phyloP scores from a whole-genome alignment of 2,113 vertebrate genomes.

The Dasyurus viverrinus region DNA sequence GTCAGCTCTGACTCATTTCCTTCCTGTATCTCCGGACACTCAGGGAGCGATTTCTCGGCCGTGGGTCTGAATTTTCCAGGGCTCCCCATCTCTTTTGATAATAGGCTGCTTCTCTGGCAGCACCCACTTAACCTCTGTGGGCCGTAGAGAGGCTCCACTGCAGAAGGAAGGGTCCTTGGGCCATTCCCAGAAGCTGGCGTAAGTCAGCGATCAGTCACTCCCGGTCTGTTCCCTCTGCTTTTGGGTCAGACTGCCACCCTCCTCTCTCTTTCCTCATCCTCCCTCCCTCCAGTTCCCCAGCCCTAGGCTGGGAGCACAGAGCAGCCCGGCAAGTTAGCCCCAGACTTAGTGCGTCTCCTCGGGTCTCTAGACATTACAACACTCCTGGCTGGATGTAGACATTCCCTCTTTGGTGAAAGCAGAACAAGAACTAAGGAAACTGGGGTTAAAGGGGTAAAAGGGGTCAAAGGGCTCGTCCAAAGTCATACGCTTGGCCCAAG shows the following conservation, averaged over 20 bases:
- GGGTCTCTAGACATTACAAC: neutral
- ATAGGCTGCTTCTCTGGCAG: neutral
- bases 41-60: neutral
- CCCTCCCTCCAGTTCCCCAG: neutral
- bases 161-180: neutral
- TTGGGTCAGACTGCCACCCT: neutral
- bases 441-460: conserved; percentile 1
- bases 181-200: neutral
- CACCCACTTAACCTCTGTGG: neutral
- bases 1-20: neutral
- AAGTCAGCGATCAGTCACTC: neutral
- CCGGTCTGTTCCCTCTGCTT: neutral
- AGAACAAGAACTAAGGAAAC: conserved; percentile 31
- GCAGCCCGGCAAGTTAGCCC: neutral
- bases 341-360: neutral
- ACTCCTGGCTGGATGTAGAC: neutral
- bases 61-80: neutral
- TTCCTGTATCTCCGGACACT: neutral
- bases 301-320: neutral
- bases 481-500: neutral
- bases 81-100: neutral
- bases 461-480: conserved; percentile 10
- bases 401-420: neutral
- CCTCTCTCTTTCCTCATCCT: neutral
- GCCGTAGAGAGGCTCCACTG: neutral